phyloP scores from a whole-genome alignment of 2,888 invertebrate species.

The Melangyna quadrimaculata region DNA sequence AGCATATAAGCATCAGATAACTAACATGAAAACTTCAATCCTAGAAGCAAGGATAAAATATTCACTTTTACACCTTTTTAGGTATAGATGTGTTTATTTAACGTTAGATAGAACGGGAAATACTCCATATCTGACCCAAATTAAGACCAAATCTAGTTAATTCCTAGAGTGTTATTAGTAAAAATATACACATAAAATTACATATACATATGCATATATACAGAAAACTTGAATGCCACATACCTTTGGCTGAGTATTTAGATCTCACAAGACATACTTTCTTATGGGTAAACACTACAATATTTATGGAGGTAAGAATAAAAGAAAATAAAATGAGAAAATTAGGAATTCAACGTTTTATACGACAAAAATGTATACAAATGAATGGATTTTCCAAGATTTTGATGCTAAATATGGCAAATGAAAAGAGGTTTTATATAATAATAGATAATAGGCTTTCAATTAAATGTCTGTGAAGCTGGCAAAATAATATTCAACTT shows the following conservation, averaged over 20 bases:
- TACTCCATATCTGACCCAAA: constrained; percentile 46
- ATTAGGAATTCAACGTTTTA: constrained; percentile 48
- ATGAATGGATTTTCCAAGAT: background rate
- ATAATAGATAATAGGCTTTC: too few relatives aligned
- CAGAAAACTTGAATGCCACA: constrained; percentile 8
- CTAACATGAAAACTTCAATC: background rate
- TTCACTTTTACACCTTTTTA: constrained; percentile 62
- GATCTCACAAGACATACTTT: background rate
- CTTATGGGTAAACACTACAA: too few relatives aligned
- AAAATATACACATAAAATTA: background rate
- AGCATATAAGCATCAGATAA: constrained; percentile 29
- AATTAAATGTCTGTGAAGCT: too few relatives aligned
- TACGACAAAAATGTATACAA: constrained; percentile 22
- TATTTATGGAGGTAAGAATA: background rate
- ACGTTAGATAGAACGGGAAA: constrained; percentile 37
- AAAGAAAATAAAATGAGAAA: constrained; percentile 34
- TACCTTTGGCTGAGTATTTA: background rate
- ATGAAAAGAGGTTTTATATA: too few relatives aligned
- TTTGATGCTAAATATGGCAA: background rate
- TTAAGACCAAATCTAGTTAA: constrained; percentile 57
- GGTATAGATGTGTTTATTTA: constrained; percentile 39
- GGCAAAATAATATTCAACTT: too few relatives aligned
- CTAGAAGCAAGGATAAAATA: constrained; percentile 35
- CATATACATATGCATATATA: constrained; percentile 5
- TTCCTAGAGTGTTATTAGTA: constrained; percentile 25